A percentile compares a stretch with the other conserved stretches of the same genome.
These are phyloP conservation scores for Drosophila ustulata DNA, from an alignment of 2,888 invertebrate genomes.

Conservation along the genomic window DNA sequence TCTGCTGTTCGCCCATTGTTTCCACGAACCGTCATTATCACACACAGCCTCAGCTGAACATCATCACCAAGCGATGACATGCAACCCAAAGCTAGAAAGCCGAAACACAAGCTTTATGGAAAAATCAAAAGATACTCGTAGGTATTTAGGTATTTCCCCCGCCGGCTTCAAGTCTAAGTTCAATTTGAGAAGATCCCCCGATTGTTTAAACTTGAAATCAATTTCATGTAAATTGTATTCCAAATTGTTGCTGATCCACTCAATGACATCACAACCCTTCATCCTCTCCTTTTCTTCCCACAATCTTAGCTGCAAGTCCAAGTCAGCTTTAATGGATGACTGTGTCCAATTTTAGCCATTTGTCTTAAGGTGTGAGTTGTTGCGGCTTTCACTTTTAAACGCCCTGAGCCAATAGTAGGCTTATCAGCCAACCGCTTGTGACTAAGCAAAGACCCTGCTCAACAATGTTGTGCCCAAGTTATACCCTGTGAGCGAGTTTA, in stretches of 20 bases:
- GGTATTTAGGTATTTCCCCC: slow-evolving; percentile 1
- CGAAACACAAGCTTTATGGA: not conserved
- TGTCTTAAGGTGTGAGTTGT: slow-evolving; percentile 1
- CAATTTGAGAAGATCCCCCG: slow-evolving; percentile 1
- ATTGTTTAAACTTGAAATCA: slow-evolving; percentile 14
- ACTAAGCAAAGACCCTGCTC: slow-evolving; percentile 11
- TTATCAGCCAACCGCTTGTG: slow-evolving; percentile 18
- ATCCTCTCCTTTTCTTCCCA: not conserved
- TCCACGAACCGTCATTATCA: slow-evolving; percentile 45
- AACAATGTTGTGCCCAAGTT: not conserved
- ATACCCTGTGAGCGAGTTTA: not conserved
- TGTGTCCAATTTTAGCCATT: slow-evolving; percentile 35
- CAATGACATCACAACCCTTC: slow-evolving; percentile 36
- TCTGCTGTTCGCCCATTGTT: slow-evolving; percentile 29
- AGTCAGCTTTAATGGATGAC: slow-evolving; percentile 35
- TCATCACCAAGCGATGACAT: slow-evolving; percentile 7
- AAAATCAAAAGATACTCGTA: not conserved
- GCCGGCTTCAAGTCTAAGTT: not conserved
- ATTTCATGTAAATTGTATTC: slow-evolving; percentile 33
- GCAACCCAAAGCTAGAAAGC: not conserved
- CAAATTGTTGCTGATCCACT: slow-evolving; percentile 11
- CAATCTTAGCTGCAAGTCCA: not conserved
- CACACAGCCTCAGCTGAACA: slow-evolving; percentile 18
- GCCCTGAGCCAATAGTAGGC: slow-evolving; percentile 7
- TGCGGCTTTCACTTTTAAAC: slow-evolving; percentile 46